Percentiles rank a stretch among this genome's conserved stretches.
Conservation (phyloP, 2,113 vertebrate species). For the Pimephales promelas region DNA sequence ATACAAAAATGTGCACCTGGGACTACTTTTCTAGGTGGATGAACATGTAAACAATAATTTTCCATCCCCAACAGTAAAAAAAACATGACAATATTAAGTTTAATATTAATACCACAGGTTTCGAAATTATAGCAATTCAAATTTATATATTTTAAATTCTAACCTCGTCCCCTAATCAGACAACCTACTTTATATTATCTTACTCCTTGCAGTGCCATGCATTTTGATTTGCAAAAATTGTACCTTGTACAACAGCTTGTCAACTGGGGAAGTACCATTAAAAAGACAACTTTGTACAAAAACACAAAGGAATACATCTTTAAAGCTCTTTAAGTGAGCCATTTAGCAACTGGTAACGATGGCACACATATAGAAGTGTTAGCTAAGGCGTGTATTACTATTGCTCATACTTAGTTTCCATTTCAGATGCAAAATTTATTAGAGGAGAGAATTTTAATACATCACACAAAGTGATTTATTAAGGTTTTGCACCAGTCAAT, state of each 20-base stretch:
- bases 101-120: no score
- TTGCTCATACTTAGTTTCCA: background rate
- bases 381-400: background rate
- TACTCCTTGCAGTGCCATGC: background rate
- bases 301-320: background rate
- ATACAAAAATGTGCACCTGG: background rate
- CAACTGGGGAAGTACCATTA: no score
- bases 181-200: background rate
- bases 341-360: background rate
- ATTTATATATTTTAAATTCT: background rate
- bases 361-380: background rate
- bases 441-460: no score
- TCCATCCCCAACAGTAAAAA: background rate
- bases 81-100: background rate
- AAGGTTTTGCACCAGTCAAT: no score
- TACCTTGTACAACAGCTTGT: no score
- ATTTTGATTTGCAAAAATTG: background rate
- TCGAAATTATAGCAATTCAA: no score
- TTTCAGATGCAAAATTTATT: no score
- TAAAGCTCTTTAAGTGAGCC: background rate
- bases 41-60: background rate
- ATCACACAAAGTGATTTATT: no score
- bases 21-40: background rate
- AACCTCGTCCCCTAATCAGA: background rate
- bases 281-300: background rate